These are phyloP conservation scores for Apogon hyalosoma DNA, from an alignment of 2,797 vertebrate genomes.

Conservation along the genomic window DNA sequence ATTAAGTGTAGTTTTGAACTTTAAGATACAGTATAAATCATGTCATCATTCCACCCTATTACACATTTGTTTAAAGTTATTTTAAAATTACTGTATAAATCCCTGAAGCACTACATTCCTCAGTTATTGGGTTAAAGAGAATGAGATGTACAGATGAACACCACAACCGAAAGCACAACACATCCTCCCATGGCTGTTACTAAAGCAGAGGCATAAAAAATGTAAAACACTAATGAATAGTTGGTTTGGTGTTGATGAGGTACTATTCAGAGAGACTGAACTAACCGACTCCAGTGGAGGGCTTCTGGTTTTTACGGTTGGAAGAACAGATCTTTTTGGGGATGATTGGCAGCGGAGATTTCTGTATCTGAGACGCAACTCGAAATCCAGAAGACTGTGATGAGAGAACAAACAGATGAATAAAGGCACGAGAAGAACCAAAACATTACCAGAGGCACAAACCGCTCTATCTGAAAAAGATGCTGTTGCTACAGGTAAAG, in stretches of 20 bases:
- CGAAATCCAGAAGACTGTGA: constrained; percentile 88
- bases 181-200: no score
- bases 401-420: background rate
- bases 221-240: background rate
- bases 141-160: no score
- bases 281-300: constrained; percentile 85
- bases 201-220: constrained; percentile 33
- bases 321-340: constrained; percentile 89
- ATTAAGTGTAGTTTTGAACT: no score
- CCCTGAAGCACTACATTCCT: no score
- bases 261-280: background rate
- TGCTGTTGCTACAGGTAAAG: no score
- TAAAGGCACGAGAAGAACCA: background rate
- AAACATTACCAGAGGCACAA: background rate
- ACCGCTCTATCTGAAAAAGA: background rate
- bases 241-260: background rate
- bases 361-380: constrained; percentile 82
- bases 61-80: no score
- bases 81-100: no score
- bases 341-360: constrained; percentile 80
- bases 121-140: no score
- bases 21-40: no score
- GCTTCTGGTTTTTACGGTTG: constrained; percentile 79
- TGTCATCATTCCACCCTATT: no score
- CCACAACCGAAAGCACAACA: no score